Conservation (phyloP, 2,113 vertebrate genomes). For the Atrichornis clamosus region DNA sequence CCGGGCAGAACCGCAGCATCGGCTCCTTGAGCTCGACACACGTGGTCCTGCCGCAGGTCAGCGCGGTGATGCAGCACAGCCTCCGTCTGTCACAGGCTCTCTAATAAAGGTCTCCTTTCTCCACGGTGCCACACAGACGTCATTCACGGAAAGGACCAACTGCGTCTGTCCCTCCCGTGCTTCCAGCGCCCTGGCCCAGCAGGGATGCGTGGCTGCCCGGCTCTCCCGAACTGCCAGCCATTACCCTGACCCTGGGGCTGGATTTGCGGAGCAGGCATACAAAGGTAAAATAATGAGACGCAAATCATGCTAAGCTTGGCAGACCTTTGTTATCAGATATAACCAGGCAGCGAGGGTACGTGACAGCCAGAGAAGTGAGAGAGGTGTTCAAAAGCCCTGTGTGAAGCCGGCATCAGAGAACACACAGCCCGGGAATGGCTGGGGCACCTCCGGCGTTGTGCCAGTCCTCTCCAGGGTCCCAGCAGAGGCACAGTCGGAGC, state of each 20-base stretch:
- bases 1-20: neutral
- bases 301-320: neutral
- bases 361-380: neutral
- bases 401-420: neutral
- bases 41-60: neutral
- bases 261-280: neutral
- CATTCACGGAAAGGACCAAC: neutral
- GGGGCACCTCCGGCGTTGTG: neutral
- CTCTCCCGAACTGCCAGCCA: fast-evolving
- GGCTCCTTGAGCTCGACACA: neutral
- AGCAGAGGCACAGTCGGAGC: neutral
- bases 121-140: fast-evolving
- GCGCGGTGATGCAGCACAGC: neutral
- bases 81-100: neutral
- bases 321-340: neutral
- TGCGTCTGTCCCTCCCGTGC: neutral
- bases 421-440: neutral
- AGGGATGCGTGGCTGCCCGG: neutral
- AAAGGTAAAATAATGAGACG: neutral
- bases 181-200: neutral
- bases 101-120: neutral
- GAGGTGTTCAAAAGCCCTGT: neutral
- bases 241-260: neutral
- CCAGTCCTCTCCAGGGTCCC: neutral
- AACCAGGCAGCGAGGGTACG: fast-evolving